Evolutionary conservation across 2,113 vertebrate species (phyloP).

Genomic region (Lepisosteus oculatus): DNA sequence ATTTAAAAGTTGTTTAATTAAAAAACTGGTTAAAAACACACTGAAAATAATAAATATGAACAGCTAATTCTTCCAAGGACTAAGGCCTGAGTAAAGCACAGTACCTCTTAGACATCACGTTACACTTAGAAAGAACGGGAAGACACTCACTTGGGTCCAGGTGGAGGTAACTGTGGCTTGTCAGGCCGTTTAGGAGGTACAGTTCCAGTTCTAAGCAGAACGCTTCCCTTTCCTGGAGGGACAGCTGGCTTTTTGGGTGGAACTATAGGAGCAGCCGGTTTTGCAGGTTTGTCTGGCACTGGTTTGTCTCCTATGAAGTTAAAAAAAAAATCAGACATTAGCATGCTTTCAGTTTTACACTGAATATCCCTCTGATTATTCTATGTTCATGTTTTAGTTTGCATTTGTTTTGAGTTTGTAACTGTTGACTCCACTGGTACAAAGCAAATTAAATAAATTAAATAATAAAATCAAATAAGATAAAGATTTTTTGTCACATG

Average conservation of each 20-base stretch:
- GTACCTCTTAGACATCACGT: no score
- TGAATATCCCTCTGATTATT: no score
- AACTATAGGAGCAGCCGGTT: conserved; percentile 83
- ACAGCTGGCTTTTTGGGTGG: conserved; percentile 89
- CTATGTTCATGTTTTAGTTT: no score
- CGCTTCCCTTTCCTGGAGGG: conserved; percentile 73
- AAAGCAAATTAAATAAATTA: no score
- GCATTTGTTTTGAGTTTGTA: neutral
- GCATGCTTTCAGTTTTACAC: no score
- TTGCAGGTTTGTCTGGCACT: conserved; percentile 74
- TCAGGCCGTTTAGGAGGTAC: conserved; percentile 80
- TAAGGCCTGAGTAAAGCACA: no score
- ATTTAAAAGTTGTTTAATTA: no score
- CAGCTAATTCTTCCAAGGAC: no score
- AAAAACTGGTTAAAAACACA: no score
- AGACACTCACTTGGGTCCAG: conserved; percentile 23
- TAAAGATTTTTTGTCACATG: no score
- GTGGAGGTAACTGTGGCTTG: conserved; percentile 74
- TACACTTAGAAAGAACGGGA: neutral
- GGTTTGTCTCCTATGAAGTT: conserved; percentile 73
- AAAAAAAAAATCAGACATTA: conserved; percentile 10
- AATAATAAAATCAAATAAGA: no score
- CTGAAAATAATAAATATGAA: no score
- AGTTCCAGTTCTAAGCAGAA: conserved; percentile 54
- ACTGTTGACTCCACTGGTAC: neutral